Percentiles rank a stretch among this genome's conserved stretches.
phyloP scores from a whole-genome alignment of 2,797 vertebrate genomes.

The Chelon labrosus region DNA sequence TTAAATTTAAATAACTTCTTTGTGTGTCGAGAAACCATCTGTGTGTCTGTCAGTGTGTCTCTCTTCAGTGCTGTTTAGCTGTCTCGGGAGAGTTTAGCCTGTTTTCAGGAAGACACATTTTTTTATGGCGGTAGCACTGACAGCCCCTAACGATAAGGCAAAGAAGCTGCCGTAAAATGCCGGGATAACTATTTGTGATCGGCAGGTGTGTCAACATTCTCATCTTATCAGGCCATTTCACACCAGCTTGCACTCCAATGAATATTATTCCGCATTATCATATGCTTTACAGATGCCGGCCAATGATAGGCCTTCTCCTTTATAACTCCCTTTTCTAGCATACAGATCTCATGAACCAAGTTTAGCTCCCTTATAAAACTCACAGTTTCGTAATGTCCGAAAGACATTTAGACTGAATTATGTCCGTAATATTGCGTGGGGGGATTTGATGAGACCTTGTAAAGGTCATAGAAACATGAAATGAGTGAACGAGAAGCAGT shows the following conservation, averaged over 20 bases:
- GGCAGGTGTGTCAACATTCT: constrained; percentile 81
- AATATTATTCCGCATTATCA: constrained; percentile 81
- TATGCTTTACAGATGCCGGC: constrained; percentile 72
- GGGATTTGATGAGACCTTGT: constrained; percentile 22
- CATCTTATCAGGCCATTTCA: constrained; percentile 83
- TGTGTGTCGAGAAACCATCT: neutral
- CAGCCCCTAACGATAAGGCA: constrained; percentile 69
- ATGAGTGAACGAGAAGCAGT: constrained; percentile 14
- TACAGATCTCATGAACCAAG: constrained; percentile 44
- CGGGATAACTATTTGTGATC: constrained; percentile 78
- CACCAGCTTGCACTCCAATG: constrained; percentile 82
- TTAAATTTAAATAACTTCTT: neutral
- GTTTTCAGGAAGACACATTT: constrained; percentile 51
- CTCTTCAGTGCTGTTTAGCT: neutral
- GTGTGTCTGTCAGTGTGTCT: too few relatives aligned
- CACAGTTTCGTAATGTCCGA: constrained; percentile 41
- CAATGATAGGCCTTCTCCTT: constrained; percentile 64
- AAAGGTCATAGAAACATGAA: constrained; percentile 30
- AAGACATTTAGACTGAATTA: constrained; percentile 38
- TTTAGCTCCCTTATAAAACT: constrained; percentile 40
- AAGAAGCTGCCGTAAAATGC: constrained; percentile 72
- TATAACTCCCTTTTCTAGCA: constrained; percentile 45
- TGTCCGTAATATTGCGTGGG: constrained; percentile 12
- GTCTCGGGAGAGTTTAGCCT: constrained; percentile 26
- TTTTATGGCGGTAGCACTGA: constrained; percentile 54